phyloP scores from a whole-genome alignment of 2,888 invertebrate genomes.

The Branchellion lobata region DNA sequence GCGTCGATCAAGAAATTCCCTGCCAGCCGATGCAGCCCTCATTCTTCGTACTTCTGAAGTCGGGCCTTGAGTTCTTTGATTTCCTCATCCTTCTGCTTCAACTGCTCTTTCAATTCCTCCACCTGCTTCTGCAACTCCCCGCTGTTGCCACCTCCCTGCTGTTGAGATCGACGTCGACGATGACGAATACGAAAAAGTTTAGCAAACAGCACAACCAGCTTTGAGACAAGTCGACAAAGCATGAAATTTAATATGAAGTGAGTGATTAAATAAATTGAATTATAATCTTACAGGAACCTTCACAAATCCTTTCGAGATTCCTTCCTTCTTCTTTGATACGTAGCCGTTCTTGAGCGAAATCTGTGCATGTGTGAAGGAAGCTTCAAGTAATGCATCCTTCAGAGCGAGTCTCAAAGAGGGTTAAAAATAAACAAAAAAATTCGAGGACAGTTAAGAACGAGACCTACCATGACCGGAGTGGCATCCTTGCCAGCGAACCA shows the following conservation, averaged over 20 bases:
- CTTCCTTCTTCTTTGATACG: constrained; percentile 54
- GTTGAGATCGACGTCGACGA: neutral
- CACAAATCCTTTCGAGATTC: constrained; percentile 11
- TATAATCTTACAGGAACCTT: neutral
- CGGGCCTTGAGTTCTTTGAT: constrained; percentile 22
- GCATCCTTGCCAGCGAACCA: constrained; percentile 84
- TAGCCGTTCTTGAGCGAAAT: constrained; percentile 71
- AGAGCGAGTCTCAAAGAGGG: neutral
- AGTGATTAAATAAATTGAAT: neutral
- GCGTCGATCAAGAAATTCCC: too few relatives aligned
- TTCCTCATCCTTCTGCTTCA: constrained; percentile 40
- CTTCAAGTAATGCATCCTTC: too few relatives aligned
- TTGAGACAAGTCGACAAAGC: neutral
- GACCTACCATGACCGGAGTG: constrained; percentile 72
- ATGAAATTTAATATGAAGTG: too few relatives aligned
- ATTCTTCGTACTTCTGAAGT: constrained; percentile 17
- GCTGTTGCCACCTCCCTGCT: too few relatives aligned
- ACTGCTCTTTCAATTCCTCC: constrained; percentile 5
- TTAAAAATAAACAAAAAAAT: neutral
- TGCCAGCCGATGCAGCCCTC: neutral
- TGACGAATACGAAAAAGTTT: neutral
- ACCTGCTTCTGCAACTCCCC: constrained; percentile 15
- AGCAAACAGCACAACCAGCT: neutral
- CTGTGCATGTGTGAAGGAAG: too few relatives aligned
- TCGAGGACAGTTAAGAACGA: neutral